A percentile compares a stretch with the other conserved stretches of the same genome.
Evolutionary conservation across 2,888 invertebrate species (phyloP).

Genomic region (Mythimna albipuncta): DNA sequence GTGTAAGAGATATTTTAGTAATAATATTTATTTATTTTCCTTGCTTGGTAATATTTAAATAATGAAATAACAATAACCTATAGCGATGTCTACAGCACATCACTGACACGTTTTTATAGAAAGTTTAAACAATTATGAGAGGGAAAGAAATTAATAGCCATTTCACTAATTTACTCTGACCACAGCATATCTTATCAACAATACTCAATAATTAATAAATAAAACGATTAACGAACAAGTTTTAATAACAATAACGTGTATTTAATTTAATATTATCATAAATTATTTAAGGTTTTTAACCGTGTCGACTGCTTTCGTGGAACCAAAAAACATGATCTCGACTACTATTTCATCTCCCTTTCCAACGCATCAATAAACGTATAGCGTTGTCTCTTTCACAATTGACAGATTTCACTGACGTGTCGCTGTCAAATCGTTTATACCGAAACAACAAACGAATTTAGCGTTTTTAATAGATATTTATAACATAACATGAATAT

Average conservation of each 20-base stretch:
- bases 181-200: neutral
- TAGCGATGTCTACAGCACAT: neutral
- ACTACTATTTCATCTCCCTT: constrained; percentile 68
- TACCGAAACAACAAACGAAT: constrained; percentile 83
- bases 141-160: constrained; percentile 9
- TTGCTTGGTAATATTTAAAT: neutral
- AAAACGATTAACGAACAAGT: constrained; percentile 19
- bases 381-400: constrained; percentile 72
- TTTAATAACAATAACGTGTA: constrained; percentile 30
- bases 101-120: constrained; percentile 46
- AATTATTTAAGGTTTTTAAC: constrained; percentile 59
- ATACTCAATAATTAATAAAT: constrained; percentile 8
- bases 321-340: constrained; percentile 81
- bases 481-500: constrained; percentile 76
- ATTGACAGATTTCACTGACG: constrained; percentile 88
- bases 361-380: constrained; percentile 56
- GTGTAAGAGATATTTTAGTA: neutral
- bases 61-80: constrained; percentile 4
- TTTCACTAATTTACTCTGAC: neutral
- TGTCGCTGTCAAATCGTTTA: constrained; percentile 79
- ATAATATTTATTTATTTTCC: neutral
- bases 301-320: constrained; percentile 83
- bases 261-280: constrained; percentile 32
- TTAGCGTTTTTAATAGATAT: constrained; percentile 64
- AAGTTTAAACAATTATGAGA: constrained; percentile 31